phyloP scores from a whole-genome alignment of 2,797 vertebrate genomes.

The Lutjanus argentimaculatus region DNA sequence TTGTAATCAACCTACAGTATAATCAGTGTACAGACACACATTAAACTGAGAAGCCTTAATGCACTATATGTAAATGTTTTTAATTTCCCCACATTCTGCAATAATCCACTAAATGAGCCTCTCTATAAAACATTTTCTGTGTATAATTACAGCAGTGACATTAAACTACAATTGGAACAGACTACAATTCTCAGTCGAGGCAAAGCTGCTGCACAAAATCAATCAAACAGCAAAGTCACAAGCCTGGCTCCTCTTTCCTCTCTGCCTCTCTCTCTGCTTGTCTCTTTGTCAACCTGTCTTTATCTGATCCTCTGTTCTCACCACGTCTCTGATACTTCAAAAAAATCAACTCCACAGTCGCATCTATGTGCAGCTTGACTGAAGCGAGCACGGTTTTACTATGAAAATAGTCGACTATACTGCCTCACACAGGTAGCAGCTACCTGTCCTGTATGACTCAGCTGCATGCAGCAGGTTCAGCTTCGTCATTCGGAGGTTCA shows the following conservation, averaged over 20 bases:
- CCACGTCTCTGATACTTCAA: conserved; percentile 3
- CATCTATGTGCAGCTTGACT: background rate
- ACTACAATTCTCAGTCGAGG: background rate
- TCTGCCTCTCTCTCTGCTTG: background rate
- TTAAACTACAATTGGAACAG: conserved; percentile 11
- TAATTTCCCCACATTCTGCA: conserved; percentile 17
- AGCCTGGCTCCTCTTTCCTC: background rate
- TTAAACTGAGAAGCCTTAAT: background rate
- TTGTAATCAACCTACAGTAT: background rate
- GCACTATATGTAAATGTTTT: background rate
- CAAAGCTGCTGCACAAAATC: conserved; percentile 31
- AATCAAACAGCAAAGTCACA: conserved; percentile 27
- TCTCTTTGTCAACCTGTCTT: conserved; percentile 9
- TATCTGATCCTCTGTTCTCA: conserved; percentile 22
- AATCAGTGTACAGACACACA: background rate
- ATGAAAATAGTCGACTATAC: background rate
- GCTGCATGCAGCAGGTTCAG: background rate
- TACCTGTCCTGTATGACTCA: conserved; percentile 21
- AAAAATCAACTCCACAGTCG: background rate
- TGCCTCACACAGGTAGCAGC: background rate
- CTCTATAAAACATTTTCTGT: conserved; percentile 17
- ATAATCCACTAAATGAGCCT: conserved; percentile 10
- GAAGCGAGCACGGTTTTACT: conserved; percentile 3
- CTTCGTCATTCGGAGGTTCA: background rate
- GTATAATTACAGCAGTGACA: conserved; percentile 31